Percentiles rank a stretch among this genome's conserved stretches.
phyloP scores from a whole-genome alignment of 2,888 invertebrate species.

The Spodoptera exigua region DNA sequence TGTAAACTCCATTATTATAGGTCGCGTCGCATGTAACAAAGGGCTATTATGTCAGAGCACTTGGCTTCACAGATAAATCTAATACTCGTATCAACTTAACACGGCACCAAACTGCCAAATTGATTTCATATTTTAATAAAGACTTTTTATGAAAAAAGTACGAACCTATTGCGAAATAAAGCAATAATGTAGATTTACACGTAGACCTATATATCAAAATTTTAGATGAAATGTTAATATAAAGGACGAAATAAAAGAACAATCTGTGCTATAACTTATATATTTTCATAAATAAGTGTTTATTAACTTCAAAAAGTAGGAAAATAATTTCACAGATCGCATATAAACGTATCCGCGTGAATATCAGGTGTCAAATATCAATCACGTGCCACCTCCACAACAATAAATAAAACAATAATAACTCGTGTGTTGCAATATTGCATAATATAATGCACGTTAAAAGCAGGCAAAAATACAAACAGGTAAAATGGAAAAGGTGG shows the following conservation, averaged over 20 bases:
- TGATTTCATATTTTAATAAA: conserved; percentile 38
- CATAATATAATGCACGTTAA: conserved; percentile 40
- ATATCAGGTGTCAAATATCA: conserved; percentile 53
- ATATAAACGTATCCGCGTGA: conserved; percentile 45
- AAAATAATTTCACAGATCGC: conserved; percentile 54
- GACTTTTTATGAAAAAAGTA: conserved; percentile 25
- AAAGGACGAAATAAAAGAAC: conserved; percentile 20
- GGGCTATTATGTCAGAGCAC: conserved; percentile 62
- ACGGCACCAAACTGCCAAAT: conserved; percentile 48
- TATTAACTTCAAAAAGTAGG: conserved; percentile 61
- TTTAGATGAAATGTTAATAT: too few relatives aligned
- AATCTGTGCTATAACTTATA: conserved; percentile 63
- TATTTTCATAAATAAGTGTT: conserved; percentile 63
- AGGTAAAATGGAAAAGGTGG: conserved; percentile 28
- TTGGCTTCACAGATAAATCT: conserved; percentile 48
- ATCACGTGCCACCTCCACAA: conserved; percentile 23
- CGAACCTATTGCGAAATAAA: neutral
- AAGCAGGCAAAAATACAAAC: conserved; percentile 32
- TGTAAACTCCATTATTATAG: conserved; percentile 74
- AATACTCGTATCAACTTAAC: conserved; percentile 53
- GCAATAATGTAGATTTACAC: too few relatives aligned
- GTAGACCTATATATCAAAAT: too few relatives aligned
- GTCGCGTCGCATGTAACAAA: conserved; percentile 65
- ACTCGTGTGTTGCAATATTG: conserved; percentile 40
- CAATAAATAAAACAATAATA: conserved; percentile 28